Conservation (phyloP, 2,888 invertebrate genomes). For the Cataglyphis cursor region DNA sequence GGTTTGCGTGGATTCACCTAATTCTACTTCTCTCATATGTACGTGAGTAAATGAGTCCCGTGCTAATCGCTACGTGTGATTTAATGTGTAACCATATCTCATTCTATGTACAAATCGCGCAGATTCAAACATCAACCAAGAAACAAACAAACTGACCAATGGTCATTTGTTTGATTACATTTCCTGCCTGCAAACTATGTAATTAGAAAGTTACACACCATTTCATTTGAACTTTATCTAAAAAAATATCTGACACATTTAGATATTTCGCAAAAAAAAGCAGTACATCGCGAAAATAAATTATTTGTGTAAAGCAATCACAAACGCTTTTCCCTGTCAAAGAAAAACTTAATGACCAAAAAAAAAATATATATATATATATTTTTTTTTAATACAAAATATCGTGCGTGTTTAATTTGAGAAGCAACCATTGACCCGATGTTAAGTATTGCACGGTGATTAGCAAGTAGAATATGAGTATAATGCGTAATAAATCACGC, state of each 20-base stretch:
- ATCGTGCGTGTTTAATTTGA: conserved; percentile 10
- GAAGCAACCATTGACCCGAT: background rate
- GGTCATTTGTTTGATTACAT: background rate
- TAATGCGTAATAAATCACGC: conserved; percentile 46
- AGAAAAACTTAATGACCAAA: too few relatives aligned
- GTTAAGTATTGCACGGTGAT: conserved; percentile 38
- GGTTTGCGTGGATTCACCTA: conserved; percentile 64
- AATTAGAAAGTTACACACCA: background rate
- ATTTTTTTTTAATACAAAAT: too few relatives aligned
- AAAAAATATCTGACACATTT: background rate
- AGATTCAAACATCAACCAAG: background rate
- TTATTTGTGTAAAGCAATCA: too few relatives aligned
- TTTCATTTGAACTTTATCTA: background rate
- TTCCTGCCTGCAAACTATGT: background rate
- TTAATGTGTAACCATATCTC: conserved; percentile 35
- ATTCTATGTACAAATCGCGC: conserved; percentile 4
- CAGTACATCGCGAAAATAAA: background rate
- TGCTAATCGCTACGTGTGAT: conserved; percentile 49
- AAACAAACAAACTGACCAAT: conserved; percentile 4
- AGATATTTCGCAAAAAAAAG: background rate
- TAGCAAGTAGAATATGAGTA: conserved; percentile 18
- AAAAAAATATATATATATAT: too few relatives aligned
- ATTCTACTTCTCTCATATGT: conserved; percentile 58
- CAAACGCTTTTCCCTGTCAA: too few relatives aligned
- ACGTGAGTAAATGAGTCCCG: conserved; percentile 63